Evolutionary conservation across 2,113 vertebrate genomes (phyloP).

Genomic region (Dromiciops gliroides): DNA sequence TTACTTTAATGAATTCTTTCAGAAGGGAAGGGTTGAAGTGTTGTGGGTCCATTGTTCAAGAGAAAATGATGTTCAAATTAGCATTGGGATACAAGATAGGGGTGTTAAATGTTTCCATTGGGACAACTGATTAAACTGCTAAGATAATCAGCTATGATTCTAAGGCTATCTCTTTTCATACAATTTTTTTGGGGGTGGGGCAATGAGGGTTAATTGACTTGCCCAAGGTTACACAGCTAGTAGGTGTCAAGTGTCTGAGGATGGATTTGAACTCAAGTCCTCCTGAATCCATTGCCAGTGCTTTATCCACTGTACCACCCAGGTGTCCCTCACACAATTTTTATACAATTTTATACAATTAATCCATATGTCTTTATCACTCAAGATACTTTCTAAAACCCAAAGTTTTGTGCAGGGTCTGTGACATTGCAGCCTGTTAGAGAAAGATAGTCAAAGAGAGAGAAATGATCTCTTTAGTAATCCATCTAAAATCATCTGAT

Average conservation of each 20-base stretch:
- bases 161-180: neutral
- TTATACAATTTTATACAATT: too few species aligned
- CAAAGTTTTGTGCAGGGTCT: neutral
- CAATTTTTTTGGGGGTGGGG: too few species aligned
- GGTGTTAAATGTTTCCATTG: neutral
- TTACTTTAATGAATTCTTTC: too few species aligned
- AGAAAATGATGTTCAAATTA: neutral
- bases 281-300: too few species aligned
- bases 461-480: neutral
- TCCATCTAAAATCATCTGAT: neutral
- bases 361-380: neutral
- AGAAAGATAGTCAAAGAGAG: neutral
- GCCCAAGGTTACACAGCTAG: too few species aligned
- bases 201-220: too few species aligned
- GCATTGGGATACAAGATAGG: neutral
- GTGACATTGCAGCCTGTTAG: neutral
- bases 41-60: neutral
- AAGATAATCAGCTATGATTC: neutral
- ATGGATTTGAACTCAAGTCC: too few species aligned
- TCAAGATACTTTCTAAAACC: neutral
- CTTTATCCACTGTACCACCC: too few species aligned
- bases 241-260: too few species aligned
- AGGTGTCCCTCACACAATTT: too few species aligned
- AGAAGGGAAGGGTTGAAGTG: neutral
- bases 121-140: neutral